Evolutionary conservation across 1,140 invertebrate species (phyloP).

Genomic region (Bombus pascuorum): DNA sequence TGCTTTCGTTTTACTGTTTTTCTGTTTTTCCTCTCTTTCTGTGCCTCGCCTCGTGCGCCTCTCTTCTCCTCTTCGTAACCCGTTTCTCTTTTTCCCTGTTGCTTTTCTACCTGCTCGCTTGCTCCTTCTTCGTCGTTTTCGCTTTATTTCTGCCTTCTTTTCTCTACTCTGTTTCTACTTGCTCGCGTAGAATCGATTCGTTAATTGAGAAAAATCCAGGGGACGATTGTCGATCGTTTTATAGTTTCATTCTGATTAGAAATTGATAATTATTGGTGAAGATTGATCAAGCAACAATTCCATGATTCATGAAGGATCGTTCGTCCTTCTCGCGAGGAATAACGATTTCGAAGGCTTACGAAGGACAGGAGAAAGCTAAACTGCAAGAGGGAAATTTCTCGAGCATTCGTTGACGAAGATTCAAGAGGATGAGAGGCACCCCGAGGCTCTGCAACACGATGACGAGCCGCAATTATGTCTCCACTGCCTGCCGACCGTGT

Average conservation of each 20-base stretch:
- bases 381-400: conserved; percentile 1
- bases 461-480: conserved; percentile 81
- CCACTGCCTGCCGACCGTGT: conserved; percentile 73
- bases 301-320: neutral
- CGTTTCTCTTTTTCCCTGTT: neutral
- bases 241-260: too few species aligned
- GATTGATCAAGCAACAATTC: neutral
- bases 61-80: neutral
- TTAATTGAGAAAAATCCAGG: neutral
- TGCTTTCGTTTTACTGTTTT: neutral
- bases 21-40: neutral
- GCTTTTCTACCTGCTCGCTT: neutral
- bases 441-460: conserved; percentile 72
- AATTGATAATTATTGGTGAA: neutral
- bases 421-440: conserved; percentile 60
- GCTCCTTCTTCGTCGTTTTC: neutral
- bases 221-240: neutral
- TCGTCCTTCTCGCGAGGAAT: neutral
- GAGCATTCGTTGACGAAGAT: conserved; percentile 14
- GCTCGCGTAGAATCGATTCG: neutral
- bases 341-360: neutral
- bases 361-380: neutral
- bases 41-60: neutral
- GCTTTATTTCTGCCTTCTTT: neutral
- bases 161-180: neutral